Conservation (phyloP, 2,113 vertebrate species). For the Hydropotes inermis region DNA sequence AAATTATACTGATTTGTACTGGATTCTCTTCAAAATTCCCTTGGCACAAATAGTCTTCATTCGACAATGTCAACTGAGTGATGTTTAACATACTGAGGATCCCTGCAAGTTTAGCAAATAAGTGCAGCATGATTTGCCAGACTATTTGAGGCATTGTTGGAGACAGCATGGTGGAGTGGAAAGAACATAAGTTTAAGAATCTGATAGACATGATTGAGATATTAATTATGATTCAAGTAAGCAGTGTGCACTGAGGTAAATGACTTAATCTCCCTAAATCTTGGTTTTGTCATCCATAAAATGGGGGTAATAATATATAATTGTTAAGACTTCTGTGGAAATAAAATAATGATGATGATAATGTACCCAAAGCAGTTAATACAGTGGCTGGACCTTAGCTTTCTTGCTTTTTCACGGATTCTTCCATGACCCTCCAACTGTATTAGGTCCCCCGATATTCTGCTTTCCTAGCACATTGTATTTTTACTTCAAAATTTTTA, state of each 20-base stretch:
- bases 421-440: neutral
- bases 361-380: neutral
- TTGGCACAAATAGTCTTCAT: neutral
- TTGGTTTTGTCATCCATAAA: neutral
- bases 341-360: neutral
- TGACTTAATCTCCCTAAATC: neutral
- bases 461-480: neutral
- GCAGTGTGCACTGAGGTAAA: neutral
- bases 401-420: neutral
- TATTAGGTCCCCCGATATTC: neutral
- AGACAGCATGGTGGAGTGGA: neutral
- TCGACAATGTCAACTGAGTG: neutral
- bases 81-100: neutral
- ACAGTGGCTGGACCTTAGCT: neutral
- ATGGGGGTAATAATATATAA: neutral
- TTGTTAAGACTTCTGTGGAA: neutral
- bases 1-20: conserved; percentile 31
- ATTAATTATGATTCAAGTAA: neutral
- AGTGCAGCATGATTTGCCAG: neutral
- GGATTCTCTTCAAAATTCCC: conserved; percentile 18
- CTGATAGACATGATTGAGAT: neutral
- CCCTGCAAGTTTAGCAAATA: neutral
- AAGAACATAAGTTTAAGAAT: neutral
- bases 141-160: neutral
- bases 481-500: neutral